Percentiles rank a stretch among this genome's conserved stretches.
Evolutionary conservation across 2,888 invertebrate genomes (phyloP).

Genomic region (Zygothrica quintamaculata): DNA sequence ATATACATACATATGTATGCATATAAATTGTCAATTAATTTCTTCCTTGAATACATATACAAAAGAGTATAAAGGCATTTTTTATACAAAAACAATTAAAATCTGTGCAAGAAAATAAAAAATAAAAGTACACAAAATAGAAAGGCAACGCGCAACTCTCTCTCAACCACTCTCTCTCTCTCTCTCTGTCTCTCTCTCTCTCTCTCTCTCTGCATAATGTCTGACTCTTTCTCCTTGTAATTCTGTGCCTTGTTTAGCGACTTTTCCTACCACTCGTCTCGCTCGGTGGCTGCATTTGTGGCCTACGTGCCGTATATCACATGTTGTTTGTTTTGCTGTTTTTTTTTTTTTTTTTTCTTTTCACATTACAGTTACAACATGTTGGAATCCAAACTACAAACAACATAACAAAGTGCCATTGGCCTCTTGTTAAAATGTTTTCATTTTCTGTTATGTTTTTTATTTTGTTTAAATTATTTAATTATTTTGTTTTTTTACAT

Average conservation of each 20-base stretch:
- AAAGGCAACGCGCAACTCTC: constrained; percentile 45
- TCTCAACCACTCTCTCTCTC: constrained; percentile 13
- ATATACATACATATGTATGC: background rate
- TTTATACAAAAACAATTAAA: background rate
- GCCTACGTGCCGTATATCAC: constrained; percentile 77
- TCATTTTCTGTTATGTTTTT: background rate
- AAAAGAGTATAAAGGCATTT: background rate
- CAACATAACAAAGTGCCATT: constrained; percentile 12
- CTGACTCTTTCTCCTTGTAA: constrained; percentile 7
- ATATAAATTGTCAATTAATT: constrained; percentile 4
- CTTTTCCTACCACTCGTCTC: constrained; percentile 61
- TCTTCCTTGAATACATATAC: constrained; percentile 5
- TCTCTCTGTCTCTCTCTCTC: constrained; percentile 8
- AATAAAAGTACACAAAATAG: constrained; percentile 5
- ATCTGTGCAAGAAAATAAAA: background rate
- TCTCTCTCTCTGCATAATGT: constrained; percentile 7
- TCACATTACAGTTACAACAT: constrained; percentile 44
- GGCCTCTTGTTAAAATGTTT: constrained; percentile 14
- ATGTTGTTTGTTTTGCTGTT: constrained; percentile 74
- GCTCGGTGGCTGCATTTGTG: constrained; percentile 46
- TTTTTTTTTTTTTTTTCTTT: constrained; percentile 69
- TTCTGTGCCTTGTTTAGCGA: constrained; percentile 28
- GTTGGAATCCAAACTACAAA: constrained; percentile 10
- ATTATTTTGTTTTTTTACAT: background rate
- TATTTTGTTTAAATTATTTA: background rate